Percentiles rank a stretch among this genome's conserved stretches.
Conservation (phyloP, 2,113 vertebrate species). For the Phodopus roborovskii region DNA sequence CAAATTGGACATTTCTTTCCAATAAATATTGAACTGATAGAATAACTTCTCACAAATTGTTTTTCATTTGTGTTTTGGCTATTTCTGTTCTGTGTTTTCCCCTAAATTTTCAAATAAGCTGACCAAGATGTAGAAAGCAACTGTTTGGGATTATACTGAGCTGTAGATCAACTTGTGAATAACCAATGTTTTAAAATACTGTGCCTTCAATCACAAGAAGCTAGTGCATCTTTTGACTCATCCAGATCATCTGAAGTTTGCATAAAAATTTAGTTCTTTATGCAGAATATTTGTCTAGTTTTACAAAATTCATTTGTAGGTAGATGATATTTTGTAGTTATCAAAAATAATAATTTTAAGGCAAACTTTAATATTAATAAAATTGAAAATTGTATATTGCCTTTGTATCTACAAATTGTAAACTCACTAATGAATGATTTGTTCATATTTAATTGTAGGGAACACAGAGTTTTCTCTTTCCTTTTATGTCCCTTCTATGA, state of each 20-base stretch:
- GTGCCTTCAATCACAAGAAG: not conserved
- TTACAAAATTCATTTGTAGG: not conserved
- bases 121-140: not conserved
- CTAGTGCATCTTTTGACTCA: not conserved
- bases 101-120: not conserved
- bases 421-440: not conserved
- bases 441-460: not conserved
- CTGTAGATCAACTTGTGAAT: not conserved
- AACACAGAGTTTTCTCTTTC: not conserved
- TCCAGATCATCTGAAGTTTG: not conserved
- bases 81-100: not conserved
- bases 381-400: not conserved
- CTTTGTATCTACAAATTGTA: not conserved
- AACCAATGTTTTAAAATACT: conserved; percentile 5
- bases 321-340: not conserved
- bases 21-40: not conserved
- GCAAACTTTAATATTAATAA: not conserved
- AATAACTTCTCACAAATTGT: not conserved
- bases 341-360: not conserved
- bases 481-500: not conserved
- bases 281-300: not conserved
- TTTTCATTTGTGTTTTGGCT: not conserved
- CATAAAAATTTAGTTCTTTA: not conserved
- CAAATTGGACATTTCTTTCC: not conserved
- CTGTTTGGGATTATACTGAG: not conserved